Evolutionary conservation across 2,797 vertebrate genomes (phyloP).

Genomic region (Pangasius larnaudii): DNA sequence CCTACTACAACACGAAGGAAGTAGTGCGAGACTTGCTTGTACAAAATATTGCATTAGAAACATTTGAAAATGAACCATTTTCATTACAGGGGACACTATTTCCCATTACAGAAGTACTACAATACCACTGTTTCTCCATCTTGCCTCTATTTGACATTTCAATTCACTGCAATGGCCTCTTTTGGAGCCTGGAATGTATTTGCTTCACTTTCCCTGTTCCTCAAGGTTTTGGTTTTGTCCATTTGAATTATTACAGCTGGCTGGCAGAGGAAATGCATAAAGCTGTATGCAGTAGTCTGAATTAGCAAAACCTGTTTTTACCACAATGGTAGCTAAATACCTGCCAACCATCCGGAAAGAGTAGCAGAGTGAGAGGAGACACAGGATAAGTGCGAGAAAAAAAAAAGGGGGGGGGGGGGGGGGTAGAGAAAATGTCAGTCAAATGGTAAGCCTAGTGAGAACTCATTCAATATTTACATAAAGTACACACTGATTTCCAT

Average conservation of each 20-base stretch:
- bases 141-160: slow-evolving; percentile 46
- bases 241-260: slow-evolving; percentile 43
- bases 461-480: slow-evolving; percentile 69
- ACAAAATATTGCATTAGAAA: slow-evolving; percentile 49
- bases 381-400: background rate
- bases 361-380: slow-evolving; percentile 6
- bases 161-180: slow-evolving; percentile 30
- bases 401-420: background rate
- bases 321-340: slow-evolving; percentile 60
- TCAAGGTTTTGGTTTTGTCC: slow-evolving; percentile 16
- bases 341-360: slow-evolving; percentile 56
- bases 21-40: slow-evolving; percentile 33
- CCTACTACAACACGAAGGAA: slow-evolving; percentile 38
- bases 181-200: slow-evolving; percentile 16
- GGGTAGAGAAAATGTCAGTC: slow-evolving; percentile 35
- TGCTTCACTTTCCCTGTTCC: slow-evolving; percentile 13
- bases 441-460: slow-evolving; percentile 59
- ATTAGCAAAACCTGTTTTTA: slow-evolving; percentile 57
- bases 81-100: slow-evolving; percentile 46
- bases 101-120: slow-evolving; percentile 12
- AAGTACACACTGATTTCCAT: slow-evolving; percentile 61
- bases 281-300: slow-evolving; percentile 37
- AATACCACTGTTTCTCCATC: slow-evolving; percentile 34
- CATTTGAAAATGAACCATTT: slow-evolving; percentile 47
- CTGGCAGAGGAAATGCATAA: slow-evolving; percentile 12